Conservation (phyloP, 2,797 vertebrate genomes). For the Ptychobarbus kaznakovi region DNA sequence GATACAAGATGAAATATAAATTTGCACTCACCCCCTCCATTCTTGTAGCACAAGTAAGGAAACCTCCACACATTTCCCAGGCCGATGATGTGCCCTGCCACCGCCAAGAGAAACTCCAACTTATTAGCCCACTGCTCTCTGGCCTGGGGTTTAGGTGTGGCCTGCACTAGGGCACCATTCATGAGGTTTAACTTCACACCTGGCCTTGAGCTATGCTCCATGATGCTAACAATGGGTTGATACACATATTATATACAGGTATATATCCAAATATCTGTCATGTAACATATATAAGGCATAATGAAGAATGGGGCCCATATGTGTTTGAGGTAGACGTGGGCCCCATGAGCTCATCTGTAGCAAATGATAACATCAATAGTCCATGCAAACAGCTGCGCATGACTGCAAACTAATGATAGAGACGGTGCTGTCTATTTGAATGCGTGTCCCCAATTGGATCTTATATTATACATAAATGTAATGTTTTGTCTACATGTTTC, state of each 20-base stretch:
- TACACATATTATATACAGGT: not conserved
- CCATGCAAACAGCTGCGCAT: conserved; percentile 5
- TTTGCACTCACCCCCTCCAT: conserved; percentile 77
- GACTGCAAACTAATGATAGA: not conserved
- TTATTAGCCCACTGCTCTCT: conserved; percentile 78
- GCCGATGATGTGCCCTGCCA: conserved; percentile 78
- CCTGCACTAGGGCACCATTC: conserved; percentile 29
- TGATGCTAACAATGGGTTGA: conserved; percentile 50
- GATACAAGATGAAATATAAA: not conserved
- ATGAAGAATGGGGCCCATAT: conserved; percentile 8
- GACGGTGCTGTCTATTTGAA: not conserved
- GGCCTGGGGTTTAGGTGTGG: conserved; percentile 62
- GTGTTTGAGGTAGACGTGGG: conserved; percentile 26
- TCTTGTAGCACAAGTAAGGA: conserved; percentile 84
- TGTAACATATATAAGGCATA: not conserved
- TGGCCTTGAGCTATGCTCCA: conserved; percentile 60
- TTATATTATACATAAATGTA: not conserved
- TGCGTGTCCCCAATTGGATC: not conserved
- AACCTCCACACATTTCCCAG: conserved; percentile 83
- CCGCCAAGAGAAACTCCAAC: conserved; percentile 76
- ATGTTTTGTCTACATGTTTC: not conserved
- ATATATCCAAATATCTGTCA: not conserved
- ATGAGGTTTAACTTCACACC: conserved; percentile 54
- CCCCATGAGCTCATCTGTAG: not conserved
- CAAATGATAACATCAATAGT: not conserved